Base-by-base conservation (phyloP, 2,797 vertebrate genomes). In the Chaetophractus vellerosus region DNA sequence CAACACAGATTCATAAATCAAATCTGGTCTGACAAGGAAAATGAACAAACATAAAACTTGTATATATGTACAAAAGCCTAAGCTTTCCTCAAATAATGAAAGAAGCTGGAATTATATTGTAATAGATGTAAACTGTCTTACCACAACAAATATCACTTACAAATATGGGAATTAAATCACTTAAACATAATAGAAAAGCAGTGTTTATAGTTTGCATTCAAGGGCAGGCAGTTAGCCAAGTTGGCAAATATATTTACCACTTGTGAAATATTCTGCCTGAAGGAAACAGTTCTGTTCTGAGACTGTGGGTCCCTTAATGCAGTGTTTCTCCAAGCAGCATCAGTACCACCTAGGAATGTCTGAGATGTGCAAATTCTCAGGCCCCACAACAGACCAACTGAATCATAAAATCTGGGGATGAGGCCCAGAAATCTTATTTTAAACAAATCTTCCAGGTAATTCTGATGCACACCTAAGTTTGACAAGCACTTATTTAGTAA, bases 81-180 rank as follows among this genome's bases (percentile, higher is more conserved):
- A 59, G 57, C 24, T 95, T 50, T 55, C 23, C 6, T 79, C 71
- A 2, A 90, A 79, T 84, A 88, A 95, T 88, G 52, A 85, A 95
- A 90, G 52, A 50, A 94, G 11, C 38, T 95, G 94, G 0, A 64
- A 81, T 63, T 36, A 14, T 92, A 85, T 57, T 64, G 71, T 93
- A 93, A 95, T 72, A 23, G 19, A 88, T 55, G 52, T 96, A 88
- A 86, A 57, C 76, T 95, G 86, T 0, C 90, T 18, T 80, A 94
- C 4, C 9, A 68, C 14, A 71, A 81, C 68, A 96, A 96, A 97
- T 93, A 93, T 82, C 83, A 94, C 84, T 96, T 57, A 90, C 89
- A 96, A 95, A 72, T 78, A 96, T 8, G 66, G 71, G 9, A 66
- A 95, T 97, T 97, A 86, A 87, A 98, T 88, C 9, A 84, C 8